Base-by-base conservation (phyloP, 2,888 invertebrate genomes). In the Lasioglossum malachurum region DNA sequence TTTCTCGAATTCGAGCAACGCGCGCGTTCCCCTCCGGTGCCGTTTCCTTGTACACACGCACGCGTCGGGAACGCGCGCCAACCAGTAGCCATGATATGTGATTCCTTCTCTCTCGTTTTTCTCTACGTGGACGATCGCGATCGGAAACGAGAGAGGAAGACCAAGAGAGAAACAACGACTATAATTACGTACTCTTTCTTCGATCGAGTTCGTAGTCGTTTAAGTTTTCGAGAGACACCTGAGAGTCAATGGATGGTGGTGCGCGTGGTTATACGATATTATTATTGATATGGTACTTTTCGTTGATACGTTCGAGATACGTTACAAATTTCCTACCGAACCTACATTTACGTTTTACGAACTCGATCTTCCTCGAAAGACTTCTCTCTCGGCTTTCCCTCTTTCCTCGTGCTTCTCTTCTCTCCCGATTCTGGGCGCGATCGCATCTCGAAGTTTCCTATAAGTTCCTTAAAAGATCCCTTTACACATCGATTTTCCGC, bases 41-140 rank as follows among this genome's bases (percentile, higher is more conserved):
- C 87, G 46, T 88, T 82, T 67, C 10, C 3, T 57, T n/a, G n/a
- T 57, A n/a, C 3, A 57, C 57, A n/a, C n/a, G n/a, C 57, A 57
- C 73, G 19, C 27, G 27, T 72, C 82, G 64, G 84, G 77, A 83
- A 83, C 82, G 91, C 84, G 87, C 75, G 71, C 23, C 35, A 38
- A 38, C 38, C 69, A 38, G 69, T 38, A 69, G 81, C 81, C 87
- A 89, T 89, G 89, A 89, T 89, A 89, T 89, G 89, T 89, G 87
- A 89, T 86, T 88, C 75, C 31, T 82, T 87, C 57, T 57, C 57
- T 57, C 53, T 46, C 16, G 16, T 16, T 46, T 84, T 78, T 80
- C 46, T 78, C 46, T 80, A 69, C 60, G 74, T 53, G 38, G 16
- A 80, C 78, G 82, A 88, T 38, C 69, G n/a, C 57, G 71, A 73